Base-by-base conservation (phyloP, 1,140 invertebrate genomes). In the Calliphora vicina region DNA sequence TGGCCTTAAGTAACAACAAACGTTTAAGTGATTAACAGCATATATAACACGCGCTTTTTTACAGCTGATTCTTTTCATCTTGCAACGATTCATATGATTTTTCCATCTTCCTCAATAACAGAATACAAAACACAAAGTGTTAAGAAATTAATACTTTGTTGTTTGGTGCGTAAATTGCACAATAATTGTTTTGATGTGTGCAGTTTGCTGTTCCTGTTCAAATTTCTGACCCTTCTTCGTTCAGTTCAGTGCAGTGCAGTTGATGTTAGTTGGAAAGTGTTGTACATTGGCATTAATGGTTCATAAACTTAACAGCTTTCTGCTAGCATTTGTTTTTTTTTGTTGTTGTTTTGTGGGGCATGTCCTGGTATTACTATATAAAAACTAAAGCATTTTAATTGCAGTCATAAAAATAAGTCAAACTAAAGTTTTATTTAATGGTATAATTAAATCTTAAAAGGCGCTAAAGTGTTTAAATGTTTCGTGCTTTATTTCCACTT, bases 121-220 rank as follows among this genome's bases (percentile, higher is more conserved):
- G n/a, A n/a, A n/a, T n/a, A n/a, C n/a, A n/a, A n/a, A n/a, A 20
- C 23, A 20, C 35, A 43, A 78, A 45, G 20, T 78, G 74, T 43
- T 78, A 78, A 78, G 74, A 78, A 78, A 78, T 78, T 78, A 78
- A 78, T 78, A 78, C 74, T 78, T 78, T 78, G 74, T 78, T 78
- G 74, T 78, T 43, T 76, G 73, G 45, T 78, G 74, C 74, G 74
- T 78, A 78, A 78, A 78, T 78, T 78, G 74, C 35, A 78, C 74
- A 43, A 78, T 78, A 78, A 78, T 78, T 78, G 74, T 78, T 78
- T 78, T 78, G 35, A 23, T 67, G n/a, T 23, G 61, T 67, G 15
- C 45, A 57, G 50, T 57, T 17, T n/a, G 45, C 10, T 57, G 8
- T 57, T 15, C 13, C 4, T 57, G 8, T n/a, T 10, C 50, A 57